Evolutionary conservation across 2,797 vertebrate genomes (phyloP).

Genomic region (Crocodylus rhombifer): DNA sequence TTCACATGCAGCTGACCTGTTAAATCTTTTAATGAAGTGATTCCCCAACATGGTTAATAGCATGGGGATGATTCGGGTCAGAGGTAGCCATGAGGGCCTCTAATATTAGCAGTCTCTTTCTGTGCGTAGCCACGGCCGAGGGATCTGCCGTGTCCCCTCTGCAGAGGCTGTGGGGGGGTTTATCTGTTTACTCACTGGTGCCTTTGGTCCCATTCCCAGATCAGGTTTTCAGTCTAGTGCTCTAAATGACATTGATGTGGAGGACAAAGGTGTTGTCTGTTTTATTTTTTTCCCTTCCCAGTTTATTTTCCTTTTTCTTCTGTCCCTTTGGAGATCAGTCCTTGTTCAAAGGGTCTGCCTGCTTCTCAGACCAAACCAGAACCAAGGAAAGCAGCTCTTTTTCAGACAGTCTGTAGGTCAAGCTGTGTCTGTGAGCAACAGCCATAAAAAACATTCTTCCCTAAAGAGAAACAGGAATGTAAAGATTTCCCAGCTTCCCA

Average conservation of each 20-base stretch:
- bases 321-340: background rate
- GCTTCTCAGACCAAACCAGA: background rate
- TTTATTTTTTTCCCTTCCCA: background rate
- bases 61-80: constrained; percentile 74
- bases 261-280: background rate
- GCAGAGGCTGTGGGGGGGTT: constrained; percentile 53
- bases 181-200: background rate
- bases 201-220: background rate
- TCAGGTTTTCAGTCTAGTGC: background rate
- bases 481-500: background rate
- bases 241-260: constrained; percentile 11
- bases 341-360: background rate
- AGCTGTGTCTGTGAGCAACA: background rate
- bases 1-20: constrained; percentile 49
- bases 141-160: constrained; percentile 59
- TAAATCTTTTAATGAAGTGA: constrained; percentile 68
- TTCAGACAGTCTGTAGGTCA: background rate
- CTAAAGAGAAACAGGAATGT: accelerated
- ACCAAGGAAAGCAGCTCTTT: background rate
- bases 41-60: constrained; percentile 72
- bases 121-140: constrained; percentile 64
- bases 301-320: background rate
- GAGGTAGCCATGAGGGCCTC: constrained; percentile 62
- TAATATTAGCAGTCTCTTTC: constrained; percentile 80
- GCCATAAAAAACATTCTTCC: background rate